Base-by-base conservation (phyloP, 2,888 invertebrate species). In the Leptura quadrifasciata region DNA sequence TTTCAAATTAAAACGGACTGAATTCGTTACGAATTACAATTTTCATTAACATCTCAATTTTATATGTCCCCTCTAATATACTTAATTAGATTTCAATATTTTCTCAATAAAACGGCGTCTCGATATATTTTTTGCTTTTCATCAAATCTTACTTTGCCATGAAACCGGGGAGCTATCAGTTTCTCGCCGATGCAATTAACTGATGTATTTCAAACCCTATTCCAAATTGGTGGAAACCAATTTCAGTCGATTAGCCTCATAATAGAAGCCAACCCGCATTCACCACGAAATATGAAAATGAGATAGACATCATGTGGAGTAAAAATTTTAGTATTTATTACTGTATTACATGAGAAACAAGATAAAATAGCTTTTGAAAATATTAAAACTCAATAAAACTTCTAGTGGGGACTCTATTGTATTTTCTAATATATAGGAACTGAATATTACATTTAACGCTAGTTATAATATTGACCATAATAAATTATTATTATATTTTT, bases 161-260 rank as follows among this genome's bases (percentile, higher is more conserved):
- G 65, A 24, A 73, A 71, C 63, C 69, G 72, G 69, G 68, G 72
- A 74, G 67, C 72, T 71, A 79, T 79, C 79, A 76, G 64, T 61
- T 67, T 57, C 75, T 72, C 74, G 69, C 60, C 76, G 72, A 80
- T 75, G 76, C 75, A 80, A 80, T 80, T 80, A 80, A 73, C 65
- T 68, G 79, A 74, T 75, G 78, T 80, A 80, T 80, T 80, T 75
- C 76, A 70, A n/a, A 72, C 68, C 72, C 64, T 61, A 57, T 72
- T 55, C 72, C 65, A 76, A 79, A 78, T 79, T 78, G 76, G 75
- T 69, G 73, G 68, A 76, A 79, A 74, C 68, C 76, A 76, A 80
- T 80, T 77, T 77, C 74, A 71, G 73, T 72, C 79, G 79, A 78
- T 79, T 55, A 55, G 39, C 15, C 58, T 67, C 47, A 73, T 73